These are phyloP conservation scores for Mystacornis crossleyi DNA, from an alignment of 2,113 vertebrate species.

Conservation along the genomic window DNA sequence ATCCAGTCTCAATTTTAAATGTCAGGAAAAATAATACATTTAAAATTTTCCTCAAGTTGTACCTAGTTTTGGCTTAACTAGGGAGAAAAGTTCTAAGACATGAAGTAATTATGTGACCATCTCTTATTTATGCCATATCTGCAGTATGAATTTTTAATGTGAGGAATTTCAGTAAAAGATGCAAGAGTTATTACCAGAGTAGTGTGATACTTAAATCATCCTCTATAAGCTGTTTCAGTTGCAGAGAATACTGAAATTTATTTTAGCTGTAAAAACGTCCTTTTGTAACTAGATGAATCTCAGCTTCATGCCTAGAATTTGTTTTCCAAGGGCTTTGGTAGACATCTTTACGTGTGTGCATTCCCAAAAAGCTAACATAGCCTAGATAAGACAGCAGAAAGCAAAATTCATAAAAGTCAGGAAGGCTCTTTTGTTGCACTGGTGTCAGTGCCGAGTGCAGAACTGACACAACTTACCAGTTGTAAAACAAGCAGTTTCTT, in stretches of 20 bases:
- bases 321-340: neutral
- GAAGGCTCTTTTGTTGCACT: neutral
- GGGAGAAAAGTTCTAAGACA: neutral
- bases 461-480: neutral
- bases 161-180: neutral
- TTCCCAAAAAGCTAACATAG: neutral
- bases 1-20: neutral
- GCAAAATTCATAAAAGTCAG: neutral
- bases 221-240: neutral
- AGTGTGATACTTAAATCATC: neutral
- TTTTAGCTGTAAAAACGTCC: slow-evolving; percentile 18
- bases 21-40: neutral
- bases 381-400: neutral
- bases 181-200: neutral
- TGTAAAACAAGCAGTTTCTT: neutral
- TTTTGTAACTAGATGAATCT: neutral
- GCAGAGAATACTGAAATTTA: neutral
- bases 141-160: slow-evolving; percentile 12
- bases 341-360: neutral
- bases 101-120: neutral
- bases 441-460: neutral
- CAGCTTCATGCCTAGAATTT: neutral
- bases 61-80: neutral
- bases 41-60: neutral
- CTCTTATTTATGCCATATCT: slow-evolving; percentile 5